Evolutionary conservation across 2,888 invertebrate genomes (phyloP).

Genomic region (Sphaeridia pumilis): DNA sequence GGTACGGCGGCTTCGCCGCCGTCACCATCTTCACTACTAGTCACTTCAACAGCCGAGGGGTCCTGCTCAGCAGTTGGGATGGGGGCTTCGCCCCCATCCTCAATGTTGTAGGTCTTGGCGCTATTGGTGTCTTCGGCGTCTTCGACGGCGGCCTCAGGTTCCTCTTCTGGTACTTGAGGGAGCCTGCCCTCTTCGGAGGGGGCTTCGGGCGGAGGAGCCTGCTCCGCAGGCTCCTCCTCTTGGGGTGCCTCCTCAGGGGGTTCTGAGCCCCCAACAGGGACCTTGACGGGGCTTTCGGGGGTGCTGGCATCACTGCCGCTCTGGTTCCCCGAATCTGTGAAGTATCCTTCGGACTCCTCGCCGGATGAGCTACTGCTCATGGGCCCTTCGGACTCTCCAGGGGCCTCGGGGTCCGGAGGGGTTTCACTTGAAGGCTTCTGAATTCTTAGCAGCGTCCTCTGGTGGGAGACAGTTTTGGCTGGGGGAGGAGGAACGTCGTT

Average conservation of each 20-base stretch:
- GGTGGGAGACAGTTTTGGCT: neutral
- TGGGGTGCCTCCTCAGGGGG: neutral
- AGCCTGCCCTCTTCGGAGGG: no score
- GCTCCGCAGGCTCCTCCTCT: neutral
- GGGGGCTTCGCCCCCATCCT: no score
- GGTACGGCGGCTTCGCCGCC: no score
- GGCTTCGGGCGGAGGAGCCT: no score
- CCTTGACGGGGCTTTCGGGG: neutral
- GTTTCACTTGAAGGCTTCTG: neutral
- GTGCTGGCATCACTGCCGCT: neutral
- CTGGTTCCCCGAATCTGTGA: neutral
- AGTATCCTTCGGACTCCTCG: neutral
- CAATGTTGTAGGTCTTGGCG: no score
- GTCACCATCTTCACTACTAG: no score
- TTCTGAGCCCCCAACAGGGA: neutral
- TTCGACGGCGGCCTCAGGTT: no score
- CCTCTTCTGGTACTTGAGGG: no score
- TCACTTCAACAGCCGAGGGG: no score
- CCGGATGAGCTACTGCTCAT: neutral
- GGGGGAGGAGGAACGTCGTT: neutral
- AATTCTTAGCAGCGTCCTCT: neutral
- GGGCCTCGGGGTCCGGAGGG: neutral
- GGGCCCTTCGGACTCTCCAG: neutral
- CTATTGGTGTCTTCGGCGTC: no score
- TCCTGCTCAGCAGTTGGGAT: no score